Evolutionary conservation across 2,113 vertebrate genomes (phyloP).

Genomic region (Sorex araneus): DNA sequence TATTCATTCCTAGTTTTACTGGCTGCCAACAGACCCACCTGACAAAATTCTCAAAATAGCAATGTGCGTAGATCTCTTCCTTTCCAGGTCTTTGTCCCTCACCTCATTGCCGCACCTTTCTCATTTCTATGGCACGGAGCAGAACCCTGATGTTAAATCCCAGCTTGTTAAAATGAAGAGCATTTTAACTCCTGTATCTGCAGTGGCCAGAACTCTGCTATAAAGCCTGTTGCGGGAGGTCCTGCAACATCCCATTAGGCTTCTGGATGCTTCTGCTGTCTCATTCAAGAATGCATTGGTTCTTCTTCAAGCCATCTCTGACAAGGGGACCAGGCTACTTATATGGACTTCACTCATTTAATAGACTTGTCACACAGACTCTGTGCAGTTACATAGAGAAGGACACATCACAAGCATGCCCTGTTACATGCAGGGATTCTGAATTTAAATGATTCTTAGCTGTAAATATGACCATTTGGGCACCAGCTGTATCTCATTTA

Average conservation of each 20-base stretch:
- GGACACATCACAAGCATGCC: neutral
- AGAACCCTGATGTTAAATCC: neutral
- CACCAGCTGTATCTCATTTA: neutral
- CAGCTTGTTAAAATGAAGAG: neutral
- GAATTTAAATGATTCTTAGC: neutral
- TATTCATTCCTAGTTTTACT: constrained; percentile 4
- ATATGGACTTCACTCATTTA: neutral
- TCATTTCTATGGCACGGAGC: neutral
- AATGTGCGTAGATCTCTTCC: neutral
- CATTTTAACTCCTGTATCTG: neutral
- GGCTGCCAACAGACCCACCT: neutral
- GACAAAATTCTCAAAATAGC: neutral
- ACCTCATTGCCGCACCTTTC: neutral
- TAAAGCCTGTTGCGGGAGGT: neutral
- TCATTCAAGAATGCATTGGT: accelerated
- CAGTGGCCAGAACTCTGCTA: neutral
- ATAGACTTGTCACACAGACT: neutral
- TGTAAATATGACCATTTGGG: neutral
- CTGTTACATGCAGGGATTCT: neutral
- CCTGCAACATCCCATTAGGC: accelerated
- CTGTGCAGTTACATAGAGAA: neutral
- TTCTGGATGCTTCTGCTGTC: neutral
- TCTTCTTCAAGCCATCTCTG: neutral
- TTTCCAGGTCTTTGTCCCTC: neutral
- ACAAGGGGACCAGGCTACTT: accelerated